Evolutionary conservation across 2,797 vertebrate genomes (phyloP).

Genomic region (Masticophis lateralis): DNA sequence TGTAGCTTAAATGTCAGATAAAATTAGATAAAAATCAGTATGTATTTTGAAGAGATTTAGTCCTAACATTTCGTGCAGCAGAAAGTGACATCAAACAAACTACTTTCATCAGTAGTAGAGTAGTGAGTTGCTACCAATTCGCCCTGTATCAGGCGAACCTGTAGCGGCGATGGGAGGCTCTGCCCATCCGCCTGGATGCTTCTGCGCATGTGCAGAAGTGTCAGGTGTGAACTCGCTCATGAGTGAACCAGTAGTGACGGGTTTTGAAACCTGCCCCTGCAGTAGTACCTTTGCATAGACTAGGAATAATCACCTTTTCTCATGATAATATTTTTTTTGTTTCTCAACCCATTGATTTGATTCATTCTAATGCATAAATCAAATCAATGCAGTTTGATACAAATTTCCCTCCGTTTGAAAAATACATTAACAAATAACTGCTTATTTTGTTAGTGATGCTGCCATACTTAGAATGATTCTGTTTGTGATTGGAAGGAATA

Average conservation of each 20-base stretch:
- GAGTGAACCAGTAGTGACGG: too few species aligned
- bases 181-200: too few species aligned
- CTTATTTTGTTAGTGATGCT: constrained; percentile 3
- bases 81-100: not conserved
- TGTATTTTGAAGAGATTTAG: not conserved
- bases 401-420: not conserved
- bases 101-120: not conserved
- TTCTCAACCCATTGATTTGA: not conserved
- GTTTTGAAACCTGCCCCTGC: too few species aligned
- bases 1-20: not conserved
- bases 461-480: not conserved
- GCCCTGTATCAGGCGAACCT: too few species aligned
- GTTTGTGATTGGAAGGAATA: not conserved
- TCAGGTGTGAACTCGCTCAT: too few species aligned
- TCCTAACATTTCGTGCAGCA: not conserved
- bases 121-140: too few species aligned
- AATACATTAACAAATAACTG: not conserved
- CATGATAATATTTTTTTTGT: not conserved
- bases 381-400: not conserved
- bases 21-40: not conserved
- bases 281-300: not conserved
- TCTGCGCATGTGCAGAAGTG: too few species aligned
- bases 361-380: not conserved
- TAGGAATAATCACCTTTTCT: not conserved
- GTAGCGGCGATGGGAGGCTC: too few species aligned